These are phyloP conservation scores for Apeira syringaria DNA, from an alignment of 2,888 invertebrate species.

Conservation along the genomic window DNA sequence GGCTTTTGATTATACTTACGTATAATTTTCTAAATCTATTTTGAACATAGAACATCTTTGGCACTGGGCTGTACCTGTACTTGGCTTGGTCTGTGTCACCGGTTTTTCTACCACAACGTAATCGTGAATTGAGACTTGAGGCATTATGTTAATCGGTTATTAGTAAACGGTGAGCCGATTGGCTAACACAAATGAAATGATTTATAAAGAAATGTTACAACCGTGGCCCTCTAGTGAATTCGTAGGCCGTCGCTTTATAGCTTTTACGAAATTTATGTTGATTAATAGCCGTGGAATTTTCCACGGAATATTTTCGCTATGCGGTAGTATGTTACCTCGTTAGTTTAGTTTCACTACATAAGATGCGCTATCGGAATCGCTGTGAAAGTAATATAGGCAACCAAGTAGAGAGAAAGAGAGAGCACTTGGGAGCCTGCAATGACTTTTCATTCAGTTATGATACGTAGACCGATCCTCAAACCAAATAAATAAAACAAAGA, in stretches of 20 bases:
- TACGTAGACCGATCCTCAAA: too few relatives aligned
- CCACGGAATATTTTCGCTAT: not conserved
- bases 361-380: too few relatives aligned
- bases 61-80: too few relatives aligned
- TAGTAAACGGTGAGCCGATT: not conserved
- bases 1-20: not conserved
- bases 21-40: not conserved
- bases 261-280: not conserved
- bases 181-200: not conserved
- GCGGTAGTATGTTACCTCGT: not conserved
- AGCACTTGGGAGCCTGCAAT: too few relatives aligned
- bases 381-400: too few relatives aligned
- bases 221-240: not conserved
- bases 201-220: not conserved
- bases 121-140: not conserved
- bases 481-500: too few relatives aligned
- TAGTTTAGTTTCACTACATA: too few relatives aligned
- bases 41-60: not conserved
- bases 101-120: not conserved
- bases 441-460: too few relatives aligned
- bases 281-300: too few relatives aligned
- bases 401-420: too few relatives aligned
- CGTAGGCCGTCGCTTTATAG: not conserved
- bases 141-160: not conserved
- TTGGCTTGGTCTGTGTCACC: not conserved